A percentile compares a stretch with the other conserved stretches of the same genome.
These are phyloP conservation scores for Spodoptera littoralis DNA, from an alignment of 2,888 invertebrate species.

Conservation along the genomic window DNA sequence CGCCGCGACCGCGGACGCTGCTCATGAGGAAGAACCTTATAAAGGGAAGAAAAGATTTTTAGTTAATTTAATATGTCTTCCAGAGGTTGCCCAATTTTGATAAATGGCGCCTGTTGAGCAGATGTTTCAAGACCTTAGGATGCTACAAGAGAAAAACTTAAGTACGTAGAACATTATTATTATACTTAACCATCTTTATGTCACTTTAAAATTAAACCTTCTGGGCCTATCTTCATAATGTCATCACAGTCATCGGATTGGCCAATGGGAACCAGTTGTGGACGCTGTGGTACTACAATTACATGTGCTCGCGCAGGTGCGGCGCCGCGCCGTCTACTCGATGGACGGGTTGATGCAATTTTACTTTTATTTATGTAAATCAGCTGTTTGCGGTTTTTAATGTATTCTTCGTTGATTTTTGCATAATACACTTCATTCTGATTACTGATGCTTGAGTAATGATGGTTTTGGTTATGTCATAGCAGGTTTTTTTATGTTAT, in stretches of 20 bases:
- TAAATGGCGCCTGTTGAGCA: too few species aligned
- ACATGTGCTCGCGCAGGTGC: slow-evolving; percentile 68
- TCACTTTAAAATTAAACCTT: slow-evolving; percentile 20
- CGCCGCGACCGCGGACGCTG: too few species aligned
- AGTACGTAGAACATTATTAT: too few species aligned
- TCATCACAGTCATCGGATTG: slow-evolving; percentile 39
- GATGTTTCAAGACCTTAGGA: too few species aligned
- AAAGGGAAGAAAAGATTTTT: too few species aligned
- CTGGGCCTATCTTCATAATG: slow-evolving; percentile 22
- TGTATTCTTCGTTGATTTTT: slow-evolving; percentile 38
- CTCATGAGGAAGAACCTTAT: too few species aligned
- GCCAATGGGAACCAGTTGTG: slow-evolving; percentile 58
- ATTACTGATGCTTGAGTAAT: slow-evolving; percentile 26
- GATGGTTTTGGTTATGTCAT: slow-evolving; percentile 16
- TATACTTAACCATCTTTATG: too few species aligned
- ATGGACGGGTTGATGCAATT: slow-evolving; percentile 42
- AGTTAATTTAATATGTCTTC: too few species aligned
- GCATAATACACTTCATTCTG: slow-evolving; percentile 23
- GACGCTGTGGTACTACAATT: slow-evolving; percentile 13
- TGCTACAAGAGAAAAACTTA: too few species aligned
- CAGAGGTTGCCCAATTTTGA: too few species aligned
- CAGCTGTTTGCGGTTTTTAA: slow-evolving; percentile 20
- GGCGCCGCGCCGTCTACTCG: slow-evolving; percentile 77
- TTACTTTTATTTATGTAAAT: slow-evolving; percentile 55
- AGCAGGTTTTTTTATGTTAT: background rate